Base-by-base conservation (phyloP, 2,797 vertebrate species). In the Poecilia picta region DNA sequence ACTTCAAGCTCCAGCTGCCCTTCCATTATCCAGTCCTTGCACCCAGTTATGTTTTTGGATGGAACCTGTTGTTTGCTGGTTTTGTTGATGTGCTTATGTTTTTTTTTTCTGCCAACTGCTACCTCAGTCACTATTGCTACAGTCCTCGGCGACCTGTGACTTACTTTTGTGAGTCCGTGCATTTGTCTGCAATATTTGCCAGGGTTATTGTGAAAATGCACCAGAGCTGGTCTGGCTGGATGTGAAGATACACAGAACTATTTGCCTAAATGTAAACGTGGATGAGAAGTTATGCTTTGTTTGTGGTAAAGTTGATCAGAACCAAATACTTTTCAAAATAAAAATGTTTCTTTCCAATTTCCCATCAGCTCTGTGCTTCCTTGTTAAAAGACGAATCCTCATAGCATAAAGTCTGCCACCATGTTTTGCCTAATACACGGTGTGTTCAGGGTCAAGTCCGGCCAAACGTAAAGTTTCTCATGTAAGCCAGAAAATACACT, bases 51-150 rank as follows among this genome's bases (percentile, higher is more conserved):
- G 74, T 79, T 76, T 85, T 76, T 51, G 87, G 85, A 86, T 87
- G 75, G 75, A 86, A 90, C 73, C 80, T 80, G 74, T 81, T 82
- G 78, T 93, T 91, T 86, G 84, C 74, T 66, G 78, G 39, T 71
- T 84, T 82, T 82, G 73, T 86, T 83, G 75, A 89, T 85, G 77
- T 81, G 62, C 83, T 84, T 90, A 41, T 76, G 57, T 90, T 83
- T 87, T 66, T 79, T 91, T 64, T 28, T 23, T 66, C 80, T 68
- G 82, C 76, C 76, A 74, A 66, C 77, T 68, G 8, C 43, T 73
- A 68, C 47, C 55, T 72, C 46, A 41, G 74, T 82, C 77, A 75
- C 45, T 46, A 33, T 81, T 81, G 76, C 72, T 73, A 18, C 23
- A 81, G 70, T 49, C 70, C 39, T 51, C 7, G 11, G 84, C 81